Evolutionary conservation across 2,113 vertebrate species (phyloP).

Genomic region (Silurus asotus): DNA sequence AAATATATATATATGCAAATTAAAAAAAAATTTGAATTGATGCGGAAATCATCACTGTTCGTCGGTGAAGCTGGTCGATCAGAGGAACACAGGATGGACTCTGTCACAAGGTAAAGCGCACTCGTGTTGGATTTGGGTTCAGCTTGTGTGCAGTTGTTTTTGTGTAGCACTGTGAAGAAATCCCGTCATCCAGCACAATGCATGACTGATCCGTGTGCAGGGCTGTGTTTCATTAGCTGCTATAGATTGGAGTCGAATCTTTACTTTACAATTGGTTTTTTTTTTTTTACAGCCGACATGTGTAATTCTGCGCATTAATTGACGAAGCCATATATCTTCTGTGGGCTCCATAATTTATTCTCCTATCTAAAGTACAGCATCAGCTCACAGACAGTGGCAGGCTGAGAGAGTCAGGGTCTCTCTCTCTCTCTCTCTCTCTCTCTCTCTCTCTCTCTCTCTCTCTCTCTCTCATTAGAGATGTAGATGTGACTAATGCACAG

Average conservation of each 20-base stretch:
- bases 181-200: conserved; percentile 23
- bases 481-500: conserved; percentile 50
- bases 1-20: background rate
- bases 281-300: conserved; percentile 9
- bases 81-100: conserved; percentile 43
- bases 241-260: background rate
- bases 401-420: conserved; percentile 13
- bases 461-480: conserved; percentile 29
- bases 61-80: conserved; percentile 29
- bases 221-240: background rate
- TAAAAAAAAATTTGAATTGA: conserved; percentile 27
- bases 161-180: conserved; percentile 26
- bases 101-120: conserved; percentile 51
- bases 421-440: conserved; percentile 11
- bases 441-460: background rate
- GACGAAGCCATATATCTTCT: conserved; percentile 37
- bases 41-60: conserved; percentile 42
- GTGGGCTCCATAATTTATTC: background rate
- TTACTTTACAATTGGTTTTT: background rate
- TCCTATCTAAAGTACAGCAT: background rate
- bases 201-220: conserved; percentile 24
- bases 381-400: conserved; percentile 24
- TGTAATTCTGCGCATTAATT: conserved; percentile 22
- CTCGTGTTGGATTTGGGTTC: background rate
- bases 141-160: conserved; percentile 29